These are phyloP conservation scores for Candidula unifasciata DNA, from an alignment of 2,888 invertebrate species.

Conservation along the genomic window DNA sequence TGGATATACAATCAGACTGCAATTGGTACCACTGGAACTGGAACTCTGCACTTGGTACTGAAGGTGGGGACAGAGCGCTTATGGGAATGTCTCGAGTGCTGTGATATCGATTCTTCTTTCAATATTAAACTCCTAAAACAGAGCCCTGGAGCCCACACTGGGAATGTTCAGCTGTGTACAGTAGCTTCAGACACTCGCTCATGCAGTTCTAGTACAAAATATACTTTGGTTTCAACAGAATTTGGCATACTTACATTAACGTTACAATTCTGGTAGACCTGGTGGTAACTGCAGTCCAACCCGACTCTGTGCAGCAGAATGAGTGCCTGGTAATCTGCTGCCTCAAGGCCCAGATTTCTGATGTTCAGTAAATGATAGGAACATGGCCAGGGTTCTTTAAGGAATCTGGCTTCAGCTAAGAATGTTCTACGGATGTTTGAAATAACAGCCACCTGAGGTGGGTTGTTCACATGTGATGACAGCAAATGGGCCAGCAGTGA, in stretches of 20 bases:
- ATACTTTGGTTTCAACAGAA: too few species aligned
- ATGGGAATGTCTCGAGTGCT: too few species aligned
- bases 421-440: background rate
- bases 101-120: too few species aligned
- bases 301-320: slow-evolving; percentile 53
- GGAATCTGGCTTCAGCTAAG: slow-evolving; percentile 5
- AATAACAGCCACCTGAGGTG: slow-evolving; percentile 40
- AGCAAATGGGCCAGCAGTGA: slow-evolving; percentile 55
- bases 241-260: slow-evolving; percentile 34
- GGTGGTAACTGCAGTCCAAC: slow-evolving; percentile 52
- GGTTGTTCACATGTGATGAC: slow-evolving; percentile 56
- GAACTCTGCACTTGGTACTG: too few species aligned
- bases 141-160: too few species aligned
- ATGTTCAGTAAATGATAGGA: slow-evolving; percentile 53
- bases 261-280: slow-evolving; percentile 43
- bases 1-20: too few species aligned
- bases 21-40: too few species aligned
- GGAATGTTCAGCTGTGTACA: too few species aligned
- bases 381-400: slow-evolving; percentile 46
- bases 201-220: too few species aligned
- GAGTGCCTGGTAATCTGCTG: slow-evolving; percentile 51
- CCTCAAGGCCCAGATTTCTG: slow-evolving; percentile 16
- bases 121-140: too few species aligned
- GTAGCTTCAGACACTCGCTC: too few species aligned
- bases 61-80: too few species aligned